Percentiles rank a stretch among this genome's conserved stretches.
Conservation (phyloP, 2,113 vertebrate species). For the Chrysochloris asiatica region DNA sequence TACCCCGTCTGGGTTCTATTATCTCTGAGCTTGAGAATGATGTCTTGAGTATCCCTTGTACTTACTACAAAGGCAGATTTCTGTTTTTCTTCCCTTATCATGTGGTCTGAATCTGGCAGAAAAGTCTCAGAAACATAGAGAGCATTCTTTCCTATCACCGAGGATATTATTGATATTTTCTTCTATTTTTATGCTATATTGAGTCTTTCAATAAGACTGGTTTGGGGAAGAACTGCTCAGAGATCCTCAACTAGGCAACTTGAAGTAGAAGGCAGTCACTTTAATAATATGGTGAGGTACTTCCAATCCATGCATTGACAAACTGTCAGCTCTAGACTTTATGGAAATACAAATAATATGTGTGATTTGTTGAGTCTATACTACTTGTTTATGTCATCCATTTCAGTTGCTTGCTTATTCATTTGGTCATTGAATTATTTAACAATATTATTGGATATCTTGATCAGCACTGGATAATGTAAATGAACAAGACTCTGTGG, state of each 20-base stretch:
- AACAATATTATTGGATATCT: background rate
- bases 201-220: background rate
- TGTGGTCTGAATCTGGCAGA: background rate
- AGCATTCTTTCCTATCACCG: background rate
- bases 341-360: background rate
- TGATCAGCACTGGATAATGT: background rate
- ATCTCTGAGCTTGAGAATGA: background rate
- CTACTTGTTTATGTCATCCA: background rate
- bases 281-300: background rate
- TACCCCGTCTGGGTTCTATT: slow-evolving; percentile 9
- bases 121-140: background rate
- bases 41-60: background rate
- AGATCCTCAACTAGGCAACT: background rate
- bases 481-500: background rate
- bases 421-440: background rate
- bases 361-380: background rate
- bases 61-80: background rate
- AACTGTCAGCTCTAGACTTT: background rate
- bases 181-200: background rate
- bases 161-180: background rate
- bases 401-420: background rate
- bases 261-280: background rate
- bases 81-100: background rate
- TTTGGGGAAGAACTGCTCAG: background rate
- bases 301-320: background rate